These are phyloP conservation scores for Rhagologus leucostigma DNA, from an alignment of 2,113 vertebrate species.

Conservation along the genomic window DNA sequence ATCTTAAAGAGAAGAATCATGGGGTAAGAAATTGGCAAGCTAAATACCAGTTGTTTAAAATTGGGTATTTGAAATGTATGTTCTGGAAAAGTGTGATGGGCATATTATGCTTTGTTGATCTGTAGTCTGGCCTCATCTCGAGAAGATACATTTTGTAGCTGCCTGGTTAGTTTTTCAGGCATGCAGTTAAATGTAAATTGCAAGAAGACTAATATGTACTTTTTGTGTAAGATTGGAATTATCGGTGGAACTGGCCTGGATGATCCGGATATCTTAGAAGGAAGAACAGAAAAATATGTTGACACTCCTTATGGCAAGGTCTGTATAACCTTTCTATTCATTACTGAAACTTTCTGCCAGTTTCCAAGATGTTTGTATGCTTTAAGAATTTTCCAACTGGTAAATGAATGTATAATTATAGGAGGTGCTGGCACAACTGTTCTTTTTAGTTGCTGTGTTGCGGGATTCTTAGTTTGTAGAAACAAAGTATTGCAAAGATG, in stretches of 20 bases:
- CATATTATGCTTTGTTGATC: neutral
- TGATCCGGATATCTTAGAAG: constrained; percentile 94
- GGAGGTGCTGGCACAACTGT: neutral
- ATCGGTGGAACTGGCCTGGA: constrained; percentile 94
- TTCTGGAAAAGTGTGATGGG: neutral
- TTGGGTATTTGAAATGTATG: neutral
- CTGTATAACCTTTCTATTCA: neutral
- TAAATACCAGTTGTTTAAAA: neutral
- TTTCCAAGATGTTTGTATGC: neutral
- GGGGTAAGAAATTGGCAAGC: neutral
- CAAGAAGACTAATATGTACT: neutral
- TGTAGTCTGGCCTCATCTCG: neutral
- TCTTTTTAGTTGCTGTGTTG: neutral
- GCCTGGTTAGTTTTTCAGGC: neutral
- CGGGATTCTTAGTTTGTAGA: neutral
- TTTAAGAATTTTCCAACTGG: neutral
- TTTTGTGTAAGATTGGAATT: constrained; percentile 86
- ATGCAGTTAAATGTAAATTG: neutral
- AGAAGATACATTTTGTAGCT: neutral
- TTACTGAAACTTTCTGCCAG: neutral
- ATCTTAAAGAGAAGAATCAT: neutral
- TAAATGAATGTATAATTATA: neutral
- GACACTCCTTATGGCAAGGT: constrained; percentile 97
- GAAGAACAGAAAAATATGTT: constrained; percentile 89
- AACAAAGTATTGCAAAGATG: neutral